These are phyloP conservation scores for Pseudopipra pipra DNA, from an alignment of 2,113 vertebrate genomes.

Conservation along the genomic window DNA sequence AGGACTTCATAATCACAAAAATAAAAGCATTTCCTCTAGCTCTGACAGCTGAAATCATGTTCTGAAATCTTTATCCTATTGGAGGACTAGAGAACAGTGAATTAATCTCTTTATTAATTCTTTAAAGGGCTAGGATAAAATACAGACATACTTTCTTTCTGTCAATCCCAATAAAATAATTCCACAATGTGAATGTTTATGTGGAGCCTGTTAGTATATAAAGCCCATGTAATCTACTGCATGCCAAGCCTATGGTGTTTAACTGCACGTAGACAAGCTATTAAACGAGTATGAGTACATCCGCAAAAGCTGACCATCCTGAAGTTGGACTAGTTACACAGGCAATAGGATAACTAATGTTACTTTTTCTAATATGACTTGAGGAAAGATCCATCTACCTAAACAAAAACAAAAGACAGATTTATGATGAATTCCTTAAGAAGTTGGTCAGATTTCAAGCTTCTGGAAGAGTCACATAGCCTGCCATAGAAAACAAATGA, in stretches of 20 bases:
- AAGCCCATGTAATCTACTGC: not conserved
- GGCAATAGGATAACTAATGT: not conserved
- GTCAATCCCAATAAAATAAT: not conserved
- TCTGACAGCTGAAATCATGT: not conserved
- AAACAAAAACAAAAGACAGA: not conserved
- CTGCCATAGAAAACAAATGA: not conserved
- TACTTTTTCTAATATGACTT: not conserved
- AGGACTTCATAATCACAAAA: not conserved
- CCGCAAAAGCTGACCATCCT: not conserved
- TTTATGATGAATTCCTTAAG: not conserved
- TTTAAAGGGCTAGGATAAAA: not conserved
- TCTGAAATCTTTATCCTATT: not conserved
- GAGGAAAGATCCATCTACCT: not conserved
- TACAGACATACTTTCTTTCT: not conserved
- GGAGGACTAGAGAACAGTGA: not conserved
- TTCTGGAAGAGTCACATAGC: not conserved
- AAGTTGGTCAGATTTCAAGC: not conserved
- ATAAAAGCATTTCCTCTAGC: not conserved
- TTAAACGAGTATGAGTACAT: not conserved
- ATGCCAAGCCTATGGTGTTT: not conserved
- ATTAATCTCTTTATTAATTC: not conserved
- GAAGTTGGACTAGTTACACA: not conserved
- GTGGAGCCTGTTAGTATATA: not conserved
- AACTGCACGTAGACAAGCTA: not conserved
- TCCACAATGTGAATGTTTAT: not conserved